Evolutionary conservation across 2,113 vertebrate species (phyloP).

Genomic region (Tetraodon nigroviridis): DNA sequence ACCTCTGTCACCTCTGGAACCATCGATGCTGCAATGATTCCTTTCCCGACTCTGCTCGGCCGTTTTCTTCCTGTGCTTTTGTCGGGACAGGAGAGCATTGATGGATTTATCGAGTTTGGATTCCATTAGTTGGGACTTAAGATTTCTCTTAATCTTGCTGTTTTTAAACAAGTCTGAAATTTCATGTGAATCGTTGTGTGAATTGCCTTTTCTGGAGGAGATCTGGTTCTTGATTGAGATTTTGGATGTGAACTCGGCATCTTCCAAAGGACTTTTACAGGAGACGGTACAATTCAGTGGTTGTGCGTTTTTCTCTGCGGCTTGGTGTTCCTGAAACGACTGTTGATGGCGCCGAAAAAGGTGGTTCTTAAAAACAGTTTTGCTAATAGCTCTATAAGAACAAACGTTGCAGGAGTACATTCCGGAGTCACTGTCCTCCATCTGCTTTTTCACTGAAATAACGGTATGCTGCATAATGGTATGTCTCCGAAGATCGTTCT

Average conservation of each 20-base stretch:
- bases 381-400: slow-evolving; percentile 83
- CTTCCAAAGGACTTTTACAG: slow-evolving; percentile 38
- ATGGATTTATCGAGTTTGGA: slow-evolving; percentile 83
- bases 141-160: slow-evolving; percentile 79
- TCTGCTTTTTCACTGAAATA: slow-evolving; percentile 42
- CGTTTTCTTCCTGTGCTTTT: slow-evolving; percentile 77
- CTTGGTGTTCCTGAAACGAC: slow-evolving; percentile 53
- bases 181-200: slow-evolving; percentile 72
- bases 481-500: slow-evolving; percentile 85
- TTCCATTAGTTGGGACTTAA: slow-evolving; percentile 78
- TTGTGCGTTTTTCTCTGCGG: slow-evolving; percentile 36
- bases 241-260: slow-evolving; percentile 62
- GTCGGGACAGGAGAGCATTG: slow-evolving; percentile 78
- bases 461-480: slow-evolving; percentile 82
- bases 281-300: slow-evolving; percentile 14
- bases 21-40: slow-evolving; percentile 70
- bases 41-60: slow-evolving; percentile 69
- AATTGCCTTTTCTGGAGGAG: slow-evolving; percentile 41
- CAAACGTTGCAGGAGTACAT: slow-evolving; percentile 82
- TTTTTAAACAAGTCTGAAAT: slow-evolving; percentile 82
- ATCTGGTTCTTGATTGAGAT: slow-evolving; percentile 57
- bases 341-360: slow-evolving; percentile 80
- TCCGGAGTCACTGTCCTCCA: slow-evolving; percentile 25
- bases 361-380: slow-evolving; percentile 87
- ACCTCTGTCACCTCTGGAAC: slow-evolving; percentile 62